Evolutionary conservation across 2,113 vertebrate species (phyloP).

Genomic region (Eonycteris spelaea): DNA sequence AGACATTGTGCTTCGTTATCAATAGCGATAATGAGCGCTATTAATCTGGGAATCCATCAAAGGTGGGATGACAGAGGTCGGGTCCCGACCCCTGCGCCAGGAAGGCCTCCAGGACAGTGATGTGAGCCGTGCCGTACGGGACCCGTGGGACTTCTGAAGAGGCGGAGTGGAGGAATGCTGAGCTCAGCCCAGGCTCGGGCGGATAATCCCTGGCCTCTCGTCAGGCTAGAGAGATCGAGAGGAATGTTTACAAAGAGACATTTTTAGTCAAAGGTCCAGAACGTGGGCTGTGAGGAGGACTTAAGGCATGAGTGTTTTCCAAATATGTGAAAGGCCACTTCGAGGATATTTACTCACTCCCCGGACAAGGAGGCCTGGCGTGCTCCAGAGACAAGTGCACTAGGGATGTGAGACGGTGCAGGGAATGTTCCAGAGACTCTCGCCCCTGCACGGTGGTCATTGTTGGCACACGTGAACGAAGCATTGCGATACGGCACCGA

Average conservation of each 20-base stretch:
- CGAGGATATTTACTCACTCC: neutral
- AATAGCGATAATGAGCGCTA: too few relatives aligned
- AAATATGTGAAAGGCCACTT: neutral
- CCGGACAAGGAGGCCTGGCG: neutral
- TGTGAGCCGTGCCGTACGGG: rapidly evolving
- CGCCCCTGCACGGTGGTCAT: rapidly evolving
- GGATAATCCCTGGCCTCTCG: neutral
- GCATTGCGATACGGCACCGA: rapidly evolving
- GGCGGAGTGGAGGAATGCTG: neutral
- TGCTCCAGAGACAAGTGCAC: rapidly evolving
- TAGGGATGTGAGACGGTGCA: rapidly evolving
- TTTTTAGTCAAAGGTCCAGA: neutral
- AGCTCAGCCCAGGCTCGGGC: neutral
- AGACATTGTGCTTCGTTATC: neutral
- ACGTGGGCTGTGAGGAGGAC: too few relatives aligned
- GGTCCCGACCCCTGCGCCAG: rapidly evolving
- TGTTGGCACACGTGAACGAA: rapidly evolving
- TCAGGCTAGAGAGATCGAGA: neutral
- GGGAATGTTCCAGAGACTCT: too few relatives aligned
- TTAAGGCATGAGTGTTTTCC: neutral
- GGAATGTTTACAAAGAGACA: neutral
- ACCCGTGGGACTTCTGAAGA: neutral
- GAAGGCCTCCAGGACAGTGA: neutral
- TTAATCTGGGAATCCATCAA: neutral
- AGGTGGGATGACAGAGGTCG: neutral